Evolutionary conservation across 2,797 vertebrate species (phyloP).

Genomic region (Callimico goeldii): DNA sequence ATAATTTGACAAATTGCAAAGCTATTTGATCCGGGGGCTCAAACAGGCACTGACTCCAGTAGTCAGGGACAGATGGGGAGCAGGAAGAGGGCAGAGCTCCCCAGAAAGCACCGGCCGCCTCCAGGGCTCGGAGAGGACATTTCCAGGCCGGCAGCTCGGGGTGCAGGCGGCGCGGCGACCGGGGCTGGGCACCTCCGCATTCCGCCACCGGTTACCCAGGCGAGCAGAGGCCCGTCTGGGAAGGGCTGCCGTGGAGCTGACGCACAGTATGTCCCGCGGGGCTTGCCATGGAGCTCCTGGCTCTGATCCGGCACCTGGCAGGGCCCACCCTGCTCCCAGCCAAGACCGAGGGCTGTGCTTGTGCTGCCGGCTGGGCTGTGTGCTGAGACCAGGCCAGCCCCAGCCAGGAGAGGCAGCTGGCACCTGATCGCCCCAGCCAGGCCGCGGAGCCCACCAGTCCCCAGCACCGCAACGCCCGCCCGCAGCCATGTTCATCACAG

Average conservation of each 20-base stretch:
- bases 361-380: neutral
- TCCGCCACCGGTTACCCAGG: neutral
- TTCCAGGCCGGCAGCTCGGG: fast-evolving
- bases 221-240: constrained; percentile 67
- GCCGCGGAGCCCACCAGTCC: neutral
- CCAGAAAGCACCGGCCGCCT: fast-evolving
- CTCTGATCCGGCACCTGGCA: constrained; percentile 75
- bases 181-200: neutral
- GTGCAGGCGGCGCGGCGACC: neutral
- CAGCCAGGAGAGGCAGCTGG: neutral
- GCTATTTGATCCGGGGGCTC: neutral
- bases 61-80: neutral
- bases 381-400: neutral
- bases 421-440: fast-evolving
- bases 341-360: neutral
- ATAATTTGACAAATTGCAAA: constrained; percentile 60
- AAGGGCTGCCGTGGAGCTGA: constrained; percentile 80
- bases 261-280: constrained; percentile 81
- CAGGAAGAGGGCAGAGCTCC: neutral
- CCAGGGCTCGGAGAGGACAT: neutral
- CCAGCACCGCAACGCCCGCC: neutral
- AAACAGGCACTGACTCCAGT: neutral
- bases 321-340: constrained; percentile 55
- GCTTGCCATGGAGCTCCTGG: constrained; percentile 83
- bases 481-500: neutral